Evolutionary conservation across 2,797 vertebrate species (phyloP).

Genomic region (Natrix natrix): DNA sequence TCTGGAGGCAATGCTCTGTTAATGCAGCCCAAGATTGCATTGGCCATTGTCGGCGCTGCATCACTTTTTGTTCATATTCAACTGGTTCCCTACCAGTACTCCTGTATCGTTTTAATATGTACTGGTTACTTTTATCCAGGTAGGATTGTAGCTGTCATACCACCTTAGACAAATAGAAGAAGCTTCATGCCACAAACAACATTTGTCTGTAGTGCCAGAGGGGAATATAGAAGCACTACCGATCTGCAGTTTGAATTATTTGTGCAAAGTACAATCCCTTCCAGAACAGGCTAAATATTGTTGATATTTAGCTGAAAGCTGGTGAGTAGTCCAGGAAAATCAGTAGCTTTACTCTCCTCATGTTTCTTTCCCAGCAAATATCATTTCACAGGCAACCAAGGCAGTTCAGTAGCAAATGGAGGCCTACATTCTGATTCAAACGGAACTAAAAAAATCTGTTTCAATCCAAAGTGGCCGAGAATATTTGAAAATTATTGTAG

Average conservation of each 20-base stretch:
- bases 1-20: not conserved
- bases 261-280: not conserved
- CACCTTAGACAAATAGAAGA: not conserved
- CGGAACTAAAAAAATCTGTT: not conserved
- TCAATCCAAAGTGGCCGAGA: not conserved
- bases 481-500: not conserved
- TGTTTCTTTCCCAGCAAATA: not conserved
- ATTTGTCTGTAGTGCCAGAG: not conserved
- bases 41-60: not conserved
- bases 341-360: not conserved
- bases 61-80: not conserved
- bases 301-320: not conserved
- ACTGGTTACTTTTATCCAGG: not conserved
- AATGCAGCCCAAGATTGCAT: not conserved
- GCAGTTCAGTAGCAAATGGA: not conserved
- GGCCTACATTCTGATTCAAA: not conserved
- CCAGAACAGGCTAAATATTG: not conserved
- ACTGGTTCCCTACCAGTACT: not conserved
- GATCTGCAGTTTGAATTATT: not conserved
- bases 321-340: not conserved
- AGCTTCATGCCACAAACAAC: not conserved
- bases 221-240: not conserved
- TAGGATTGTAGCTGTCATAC: not conserved
- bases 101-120: not conserved
- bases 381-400: not conserved